phyloP scores from a whole-genome alignment of 2,888 invertebrate genomes.

The Tenthredo scrophulariae region DNA sequence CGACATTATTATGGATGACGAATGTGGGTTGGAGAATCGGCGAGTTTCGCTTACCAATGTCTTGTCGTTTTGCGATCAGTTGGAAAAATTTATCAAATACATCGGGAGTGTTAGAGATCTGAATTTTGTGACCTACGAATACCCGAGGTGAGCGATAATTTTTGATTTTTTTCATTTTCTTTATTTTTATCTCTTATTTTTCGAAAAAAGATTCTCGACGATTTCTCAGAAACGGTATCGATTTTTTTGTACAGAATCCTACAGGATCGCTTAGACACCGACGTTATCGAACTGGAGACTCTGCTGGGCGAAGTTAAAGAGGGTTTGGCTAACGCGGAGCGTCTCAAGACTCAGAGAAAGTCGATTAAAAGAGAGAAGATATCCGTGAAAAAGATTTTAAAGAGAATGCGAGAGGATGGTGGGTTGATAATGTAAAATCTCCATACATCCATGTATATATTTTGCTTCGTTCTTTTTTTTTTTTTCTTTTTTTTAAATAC shows the following conservation, averaged over 20 bases:
- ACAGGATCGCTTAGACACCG: slow-evolving; percentile 65
- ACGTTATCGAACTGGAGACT: slow-evolving; percentile 70
- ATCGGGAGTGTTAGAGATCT: slow-evolving; percentile 63
- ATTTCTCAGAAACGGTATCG: neutral
- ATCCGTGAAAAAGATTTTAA: slow-evolving; percentile 64
- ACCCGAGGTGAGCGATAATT: slow-evolving; percentile 64
- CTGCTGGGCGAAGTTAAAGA: slow-evolving; percentile 71
- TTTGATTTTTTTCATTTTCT: neutral
- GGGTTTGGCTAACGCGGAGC: slow-evolving; percentile 66
- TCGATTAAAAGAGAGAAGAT: slow-evolving; percentile 69
- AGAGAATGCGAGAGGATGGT: slow-evolving; percentile 72
- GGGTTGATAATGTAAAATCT: slow-evolving; percentile 37
- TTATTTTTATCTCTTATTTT: neutral
- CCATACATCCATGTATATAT: neutral
- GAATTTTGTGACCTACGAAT: slow-evolving; percentile 63
- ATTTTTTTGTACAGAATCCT: slow-evolving; percentile 62
- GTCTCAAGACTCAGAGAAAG: slow-evolving; percentile 68
- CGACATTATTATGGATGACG: slow-evolving; percentile 22
- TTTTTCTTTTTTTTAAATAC: neutral
- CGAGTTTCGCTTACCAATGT: slow-evolving; percentile 60
- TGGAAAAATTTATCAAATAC: slow-evolving; percentile 67
- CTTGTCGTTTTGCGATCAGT: slow-evolving; percentile 64
- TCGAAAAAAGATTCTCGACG: neutral
- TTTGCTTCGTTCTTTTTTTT: neutral
- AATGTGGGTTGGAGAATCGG: slow-evolving; percentile 46